A percentile compares a stretch with the other conserved stretches of the same genome.
phyloP scores from a whole-genome alignment of 2,888 invertebrate species.

The Rhagophthalmus giganteus region DNA sequence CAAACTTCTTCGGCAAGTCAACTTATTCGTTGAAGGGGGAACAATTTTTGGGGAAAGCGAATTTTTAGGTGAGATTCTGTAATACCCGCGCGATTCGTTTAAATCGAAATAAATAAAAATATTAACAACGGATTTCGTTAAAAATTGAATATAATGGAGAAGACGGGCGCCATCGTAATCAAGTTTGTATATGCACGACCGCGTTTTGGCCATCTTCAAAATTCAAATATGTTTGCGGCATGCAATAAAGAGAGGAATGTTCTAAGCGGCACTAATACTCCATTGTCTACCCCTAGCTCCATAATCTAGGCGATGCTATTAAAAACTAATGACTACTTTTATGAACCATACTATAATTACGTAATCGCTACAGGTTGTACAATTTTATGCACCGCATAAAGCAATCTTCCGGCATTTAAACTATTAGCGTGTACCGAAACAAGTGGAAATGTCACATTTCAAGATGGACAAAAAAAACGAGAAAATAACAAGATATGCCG shows the following conservation, averaged over 20 bases:
- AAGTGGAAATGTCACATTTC: slow-evolving; percentile 14
- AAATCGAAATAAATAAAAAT: slow-evolving; percentile 3
- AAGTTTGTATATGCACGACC: slow-evolving; percentile 43
- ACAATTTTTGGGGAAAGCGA: background rate
- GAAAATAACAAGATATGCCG: slow-evolving; percentile 25
- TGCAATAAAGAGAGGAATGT: slow-evolving; percentile 37
- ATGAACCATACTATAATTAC: slow-evolving; percentile 25
- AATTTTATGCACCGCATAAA: slow-evolving; percentile 25
- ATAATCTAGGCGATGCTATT: slow-evolving; percentile 17
- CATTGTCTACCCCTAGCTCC: slow-evolving; percentile 9
- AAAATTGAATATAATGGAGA: slow-evolving; percentile 12
- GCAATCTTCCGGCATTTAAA: slow-evolving; percentile 2
- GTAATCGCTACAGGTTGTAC: slow-evolving; percentile 14
- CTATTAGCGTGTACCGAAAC: slow-evolving; percentile 6
- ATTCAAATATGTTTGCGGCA: slow-evolving; percentile 39
- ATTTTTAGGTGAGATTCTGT: too few relatives aligned
- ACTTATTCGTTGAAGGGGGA: background rate
- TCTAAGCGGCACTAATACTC: slow-evolving; percentile 28
- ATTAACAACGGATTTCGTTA: slow-evolving; percentile 4
- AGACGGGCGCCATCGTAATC: slow-evolving; percentile 35
- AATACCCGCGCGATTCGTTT: too few relatives aligned
- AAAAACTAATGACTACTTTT: slow-evolving; percentile 31
- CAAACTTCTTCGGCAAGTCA: background rate
- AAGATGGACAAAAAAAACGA: slow-evolving; percentile 11
- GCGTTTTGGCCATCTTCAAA: slow-evolving; percentile 38